Evolutionary conservation across 2,113 vertebrate species (phyloP), one percentile per base, ranked within the genome.

Genomic region (Elaphurus davidianus): DNA sequence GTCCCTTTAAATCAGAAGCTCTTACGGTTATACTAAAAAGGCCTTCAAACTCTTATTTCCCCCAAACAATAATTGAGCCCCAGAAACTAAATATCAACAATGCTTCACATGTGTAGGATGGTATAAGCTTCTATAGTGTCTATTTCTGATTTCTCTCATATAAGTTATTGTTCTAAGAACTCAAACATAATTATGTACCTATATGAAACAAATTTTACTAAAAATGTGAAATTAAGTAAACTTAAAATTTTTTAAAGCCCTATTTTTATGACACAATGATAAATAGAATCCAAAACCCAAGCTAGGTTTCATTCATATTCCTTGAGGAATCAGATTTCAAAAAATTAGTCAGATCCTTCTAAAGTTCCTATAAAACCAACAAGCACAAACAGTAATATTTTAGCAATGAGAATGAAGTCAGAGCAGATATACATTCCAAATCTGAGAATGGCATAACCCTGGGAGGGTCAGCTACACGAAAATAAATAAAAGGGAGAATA

Each of bases 281-380:
- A 47, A 87, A 59, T 1, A 81, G 45, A 82, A 89, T 91, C 50
- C 45, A 36, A 67, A 96, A 91, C 43, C 59, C 43, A 86, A 55
- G 28, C 64, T 88, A 76, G 47, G 40, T 60, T 82, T 82, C 28
- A 79, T n/a, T 95, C 87, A 62, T 17, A 13, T 55, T 91, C 50
- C 60, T 87, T 89, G 86, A 7, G 81, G 43, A 96, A 62, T 91
- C 87, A 67, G 55, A 95, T 67, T 40, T 78, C 16, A 2, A 84
- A 74, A 89, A 59, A 52, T 84, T 40, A 93, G 55, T 60, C 52
- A 45, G 79, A 55, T 4, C 33, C 25, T 62, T 88, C 64, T 45
- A 57, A 87, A 85, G 36, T 87, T 94, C 62, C 88, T 45, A 0
- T 10, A 87, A 85, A 87, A 91, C 10, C 40, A 90, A 84, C 54